phyloP scores from a whole-genome alignment of 2,888 invertebrate species.

The Smittia sp. region DNA sequence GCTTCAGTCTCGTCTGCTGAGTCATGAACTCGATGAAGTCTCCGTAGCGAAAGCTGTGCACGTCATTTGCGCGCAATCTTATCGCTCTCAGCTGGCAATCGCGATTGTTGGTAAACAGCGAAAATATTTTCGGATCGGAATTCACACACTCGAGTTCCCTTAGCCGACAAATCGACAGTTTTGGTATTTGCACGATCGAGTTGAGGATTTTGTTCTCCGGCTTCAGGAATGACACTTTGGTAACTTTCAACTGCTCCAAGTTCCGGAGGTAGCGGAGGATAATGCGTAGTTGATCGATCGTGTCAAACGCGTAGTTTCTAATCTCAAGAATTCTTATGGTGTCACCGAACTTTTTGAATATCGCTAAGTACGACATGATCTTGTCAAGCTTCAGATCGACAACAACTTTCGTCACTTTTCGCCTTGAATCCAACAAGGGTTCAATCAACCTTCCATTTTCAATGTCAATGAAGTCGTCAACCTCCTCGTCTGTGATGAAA shows the following conservation, averaged over 20 bases:
- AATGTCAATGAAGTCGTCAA: slow-evolving; percentile 5
- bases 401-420: background rate
- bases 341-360: slow-evolving; percentile 14
- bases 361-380: slow-evolving; percentile 3
- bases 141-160: slow-evolving; percentile 15
- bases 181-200: slow-evolving; percentile 29
- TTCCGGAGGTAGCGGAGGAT: background rate
- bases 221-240: background rate
- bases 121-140: slow-evolving; percentile 15
- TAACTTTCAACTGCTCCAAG: background rate
- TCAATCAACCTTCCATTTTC: slow-evolving; percentile 14
- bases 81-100: slow-evolving; percentile 17
- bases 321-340: slow-evolving; percentile 4
- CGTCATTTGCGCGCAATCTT: slow-evolving; percentile 6
- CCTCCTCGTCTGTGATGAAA: background rate
- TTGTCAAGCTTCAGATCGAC: slow-evolving; percentile 8
- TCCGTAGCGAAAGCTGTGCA: background rate
- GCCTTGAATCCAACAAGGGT: slow-evolving; percentile 8
- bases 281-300: slow-evolving; percentile 26
- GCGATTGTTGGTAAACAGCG: slow-evolving; percentile 10
- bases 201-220: slow-evolving; percentile 24
- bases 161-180: background rate
- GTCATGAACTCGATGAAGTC: slow-evolving; percentile 25
- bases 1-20: background rate
- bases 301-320: slow-evolving; percentile 11